These are phyloP conservation scores for Mormyrus proboscirostris DNA, from an alignment of 2,797 vertebrate genomes.

Conservation along the genomic window DNA sequence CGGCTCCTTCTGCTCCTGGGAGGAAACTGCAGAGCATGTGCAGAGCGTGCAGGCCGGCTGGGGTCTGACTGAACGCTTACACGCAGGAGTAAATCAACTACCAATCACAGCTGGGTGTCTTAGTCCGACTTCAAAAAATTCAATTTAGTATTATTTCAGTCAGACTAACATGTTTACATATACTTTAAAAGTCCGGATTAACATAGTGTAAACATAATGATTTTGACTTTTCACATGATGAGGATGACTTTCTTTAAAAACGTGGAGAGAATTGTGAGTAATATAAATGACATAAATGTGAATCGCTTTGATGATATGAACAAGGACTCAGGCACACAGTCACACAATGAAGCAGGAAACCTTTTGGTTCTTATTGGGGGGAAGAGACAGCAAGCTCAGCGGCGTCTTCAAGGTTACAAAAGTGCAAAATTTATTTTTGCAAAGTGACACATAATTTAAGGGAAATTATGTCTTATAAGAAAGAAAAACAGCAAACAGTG, in stretches of 20 bases:
- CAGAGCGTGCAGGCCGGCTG: no score
- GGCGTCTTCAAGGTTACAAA: not conserved
- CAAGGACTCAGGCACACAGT: not conserved
- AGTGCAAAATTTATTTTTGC: not conserved
- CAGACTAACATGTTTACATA: not conserved
- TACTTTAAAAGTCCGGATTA: no score
- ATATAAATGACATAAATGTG: not conserved
- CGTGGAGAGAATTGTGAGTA: not conserved
- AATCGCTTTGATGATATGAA: not conserved
- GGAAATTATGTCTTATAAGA: not conserved
- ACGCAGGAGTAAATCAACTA: no score
- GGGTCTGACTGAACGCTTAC: no score
- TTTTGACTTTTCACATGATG: not conserved
- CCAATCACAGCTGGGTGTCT: no score
- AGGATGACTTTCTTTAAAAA: not conserved
- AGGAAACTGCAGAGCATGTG: no score
- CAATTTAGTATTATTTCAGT: not conserved
- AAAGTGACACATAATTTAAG: not conserved
- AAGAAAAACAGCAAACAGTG: not conserved
- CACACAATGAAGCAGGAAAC: not conserved
- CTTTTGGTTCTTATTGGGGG: not conserved
- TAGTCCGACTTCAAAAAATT: no score
- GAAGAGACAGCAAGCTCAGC: not conserved
- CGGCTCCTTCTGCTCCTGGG: no score
- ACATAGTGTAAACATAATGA: not conserved